A percentile compares a stretch with the other conserved stretches of the same genome.
These are phyloP conservation scores for Cepaea nemoralis DNA, from an alignment of 1,140 invertebrate genomes.

Conservation along the genomic window DNA sequence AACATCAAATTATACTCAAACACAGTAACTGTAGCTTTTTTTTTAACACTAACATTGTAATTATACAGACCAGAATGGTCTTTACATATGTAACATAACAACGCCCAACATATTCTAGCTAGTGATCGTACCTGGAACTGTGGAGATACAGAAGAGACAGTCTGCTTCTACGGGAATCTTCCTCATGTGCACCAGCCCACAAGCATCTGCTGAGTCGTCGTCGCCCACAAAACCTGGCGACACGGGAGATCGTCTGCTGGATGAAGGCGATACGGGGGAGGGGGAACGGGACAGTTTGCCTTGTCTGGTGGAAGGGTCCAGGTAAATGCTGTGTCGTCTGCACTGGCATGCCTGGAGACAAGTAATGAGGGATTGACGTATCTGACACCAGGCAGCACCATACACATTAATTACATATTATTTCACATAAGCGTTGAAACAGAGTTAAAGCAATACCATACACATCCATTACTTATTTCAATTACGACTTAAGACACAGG, in stretches of 20 bases:
- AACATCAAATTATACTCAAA: no score
- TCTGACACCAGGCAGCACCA: no score
- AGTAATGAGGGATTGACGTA: neutral
- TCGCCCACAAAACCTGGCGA: constrained; percentile 18
- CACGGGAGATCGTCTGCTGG: constrained; percentile 23
- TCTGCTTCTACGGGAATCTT: constrained; percentile 32
- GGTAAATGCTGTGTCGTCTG: neutral
- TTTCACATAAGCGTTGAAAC: no score
- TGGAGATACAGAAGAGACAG: constrained; percentile 82
- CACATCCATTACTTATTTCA: no score
- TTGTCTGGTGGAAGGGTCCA: neutral
- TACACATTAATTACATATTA: no score
- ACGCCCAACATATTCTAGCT: no score
- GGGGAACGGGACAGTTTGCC: neutral
- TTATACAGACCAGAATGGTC: no score
- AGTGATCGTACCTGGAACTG: constrained; percentile 83
- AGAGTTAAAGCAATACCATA: no score
- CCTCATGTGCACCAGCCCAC: constrained; percentile 3
- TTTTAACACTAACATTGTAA: no score
- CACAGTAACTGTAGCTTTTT: no score
- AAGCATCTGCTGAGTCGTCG: neutral
- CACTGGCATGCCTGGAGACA: neutral
- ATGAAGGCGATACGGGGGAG: constrained; percentile 5
- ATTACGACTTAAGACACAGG: no score
- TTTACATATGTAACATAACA: no score